Percentiles rank a stretch among this genome's conserved stretches.
Evolutionary conservation across 1,140 invertebrate species (phyloP).

Genomic region (Bathynomus jamesi): DNA sequence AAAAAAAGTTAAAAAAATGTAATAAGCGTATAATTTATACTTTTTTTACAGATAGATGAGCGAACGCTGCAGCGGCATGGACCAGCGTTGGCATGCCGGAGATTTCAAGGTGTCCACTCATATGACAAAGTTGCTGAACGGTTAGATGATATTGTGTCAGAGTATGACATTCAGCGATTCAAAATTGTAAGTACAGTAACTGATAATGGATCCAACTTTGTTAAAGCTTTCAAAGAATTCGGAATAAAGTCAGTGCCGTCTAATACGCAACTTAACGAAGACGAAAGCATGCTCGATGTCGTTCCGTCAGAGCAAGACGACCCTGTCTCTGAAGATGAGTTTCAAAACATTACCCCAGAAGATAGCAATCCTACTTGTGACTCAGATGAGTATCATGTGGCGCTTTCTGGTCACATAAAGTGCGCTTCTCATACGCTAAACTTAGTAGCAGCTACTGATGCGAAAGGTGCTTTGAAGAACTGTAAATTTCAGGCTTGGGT

Average conservation of each 20-base stretch:
- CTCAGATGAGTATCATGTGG: background rate
- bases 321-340: constrained; percentile 3
- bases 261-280: no score
- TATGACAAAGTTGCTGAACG: constrained; percentile 11
- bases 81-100: constrained; percentile 3
- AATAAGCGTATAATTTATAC: background rate
- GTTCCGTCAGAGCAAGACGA: no score
- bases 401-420: constrained; percentile 16
- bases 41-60: constrained; percentile 13
- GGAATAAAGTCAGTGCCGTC: no score
- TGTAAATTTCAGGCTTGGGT: no score
- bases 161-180: background rate
- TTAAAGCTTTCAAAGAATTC: no score
- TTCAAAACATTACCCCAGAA: no score
- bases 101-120: constrained; percentile 10
- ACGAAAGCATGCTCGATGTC: no score
- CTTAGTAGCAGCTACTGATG: constrained; percentile 12
- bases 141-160: constrained; percentile 8
- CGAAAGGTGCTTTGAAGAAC: no score
- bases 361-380: constrained; percentile 5
- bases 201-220: constrained; percentile 17
- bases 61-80: background rate
- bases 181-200: constrained; percentile 15
- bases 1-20: no score
- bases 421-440: no score